Evolutionary conservation across 2,113 vertebrate species (phyloP).

Genomic region (Trichomycterus rosablanca): DNA sequence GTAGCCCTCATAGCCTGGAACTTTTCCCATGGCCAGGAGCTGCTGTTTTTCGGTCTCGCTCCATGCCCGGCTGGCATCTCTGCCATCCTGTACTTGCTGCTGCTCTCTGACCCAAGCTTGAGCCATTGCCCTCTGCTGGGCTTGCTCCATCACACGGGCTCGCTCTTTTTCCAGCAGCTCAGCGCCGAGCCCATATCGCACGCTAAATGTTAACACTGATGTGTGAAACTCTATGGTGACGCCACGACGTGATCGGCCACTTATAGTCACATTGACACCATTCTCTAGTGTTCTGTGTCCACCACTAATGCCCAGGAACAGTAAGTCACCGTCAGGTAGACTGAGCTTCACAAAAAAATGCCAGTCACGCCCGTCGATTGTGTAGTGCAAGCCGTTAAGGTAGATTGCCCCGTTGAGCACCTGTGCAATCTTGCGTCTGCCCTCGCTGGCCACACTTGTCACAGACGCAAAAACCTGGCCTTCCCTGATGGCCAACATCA

Average conservation of each 20-base stretch:
- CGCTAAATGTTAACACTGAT: constrained; percentile 72
- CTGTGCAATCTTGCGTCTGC: constrained; percentile 78
- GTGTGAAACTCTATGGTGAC: constrained; percentile 79
- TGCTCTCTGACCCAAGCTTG: constrained; percentile 81
- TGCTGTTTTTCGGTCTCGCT: constrained; percentile 85
- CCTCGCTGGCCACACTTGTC: constrained; percentile 77
- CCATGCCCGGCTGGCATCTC: constrained; percentile 80
- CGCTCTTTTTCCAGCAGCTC: constrained; percentile 82
- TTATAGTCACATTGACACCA: constrained; percentile 80
- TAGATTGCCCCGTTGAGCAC: constrained; percentile 80
- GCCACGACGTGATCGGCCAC: constrained; percentile 77
- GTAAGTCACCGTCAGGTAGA: constrained; percentile 74
- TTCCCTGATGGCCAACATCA: constrained; percentile 84
- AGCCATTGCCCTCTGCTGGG: constrained; percentile 76
- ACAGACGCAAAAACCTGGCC: constrained; percentile 73
- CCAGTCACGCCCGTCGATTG: constrained; percentile 79
- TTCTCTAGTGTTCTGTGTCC: constrained; percentile 79
- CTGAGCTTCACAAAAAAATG: constrained; percentile 86
- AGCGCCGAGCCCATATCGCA: constrained; percentile 76
- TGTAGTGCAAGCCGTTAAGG: constrained; percentile 83
- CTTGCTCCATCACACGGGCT: constrained; percentile 77
- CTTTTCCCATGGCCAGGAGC: constrained; percentile 77
- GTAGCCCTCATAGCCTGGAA: constrained; percentile 83
- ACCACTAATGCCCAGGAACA: constrained; percentile 74
- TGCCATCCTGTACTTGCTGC: constrained; percentile 74